These are phyloP conservation scores for Microplitis demolitor DNA, from an alignment of 1,140 invertebrate species.

Conservation along the genomic window DNA sequence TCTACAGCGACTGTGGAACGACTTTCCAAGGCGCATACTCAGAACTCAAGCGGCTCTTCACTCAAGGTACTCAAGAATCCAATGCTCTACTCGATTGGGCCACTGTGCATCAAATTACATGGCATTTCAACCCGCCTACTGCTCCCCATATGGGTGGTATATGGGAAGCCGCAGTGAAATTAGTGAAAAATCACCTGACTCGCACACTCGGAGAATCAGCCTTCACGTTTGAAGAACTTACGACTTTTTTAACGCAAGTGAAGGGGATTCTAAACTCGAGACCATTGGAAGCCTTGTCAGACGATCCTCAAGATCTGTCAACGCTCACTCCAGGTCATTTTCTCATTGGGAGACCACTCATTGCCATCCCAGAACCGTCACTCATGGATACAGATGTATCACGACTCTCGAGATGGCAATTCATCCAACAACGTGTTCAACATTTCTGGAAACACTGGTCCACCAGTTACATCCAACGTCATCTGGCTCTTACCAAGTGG, in stretches of 20 bases:
- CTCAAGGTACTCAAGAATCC: not conserved
- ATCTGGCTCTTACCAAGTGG: slow-evolving; percentile 40
- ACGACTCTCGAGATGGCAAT: slow-evolving; percentile 24
- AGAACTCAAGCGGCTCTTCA: not conserved
- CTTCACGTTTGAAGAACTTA: slow-evolving; percentile 35
- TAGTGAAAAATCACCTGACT: slow-evolving; percentile 34
- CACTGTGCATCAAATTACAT: slow-evolving; percentile 29
- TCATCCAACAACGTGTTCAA: slow-evolving; percentile 15
- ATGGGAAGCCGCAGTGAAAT: slow-evolving; percentile 39
- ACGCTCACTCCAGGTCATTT: slow-evolving; percentile 36
- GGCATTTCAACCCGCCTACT: slow-evolving; percentile 46
- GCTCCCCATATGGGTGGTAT: slow-evolving; percentile 31
- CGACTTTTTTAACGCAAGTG: slow-evolving; percentile 37
- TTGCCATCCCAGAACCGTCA: slow-evolving; percentile 18
- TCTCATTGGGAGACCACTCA: slow-evolving; percentile 32
- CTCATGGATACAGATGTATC: slow-evolving; percentile 9
- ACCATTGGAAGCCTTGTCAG: slow-evolving; percentile 36
- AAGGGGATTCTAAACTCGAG: slow-evolving; percentile 44
- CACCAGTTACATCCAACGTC: slow-evolving; percentile 34
- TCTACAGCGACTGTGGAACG: slow-evolving; percentile 49
- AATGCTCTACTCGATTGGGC: not conserved
- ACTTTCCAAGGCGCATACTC: slow-evolving; percentile 46
- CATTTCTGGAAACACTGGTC: slow-evolving; percentile 41
- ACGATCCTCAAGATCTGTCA: slow-evolving; percentile 34
- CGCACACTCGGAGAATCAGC: slow-evolving; percentile 16